Evolutionary conservation across 37 sponge, comb jelly and placozoan species (phyloP).

Genomic region (Lycopodina hypogea): DNA sequence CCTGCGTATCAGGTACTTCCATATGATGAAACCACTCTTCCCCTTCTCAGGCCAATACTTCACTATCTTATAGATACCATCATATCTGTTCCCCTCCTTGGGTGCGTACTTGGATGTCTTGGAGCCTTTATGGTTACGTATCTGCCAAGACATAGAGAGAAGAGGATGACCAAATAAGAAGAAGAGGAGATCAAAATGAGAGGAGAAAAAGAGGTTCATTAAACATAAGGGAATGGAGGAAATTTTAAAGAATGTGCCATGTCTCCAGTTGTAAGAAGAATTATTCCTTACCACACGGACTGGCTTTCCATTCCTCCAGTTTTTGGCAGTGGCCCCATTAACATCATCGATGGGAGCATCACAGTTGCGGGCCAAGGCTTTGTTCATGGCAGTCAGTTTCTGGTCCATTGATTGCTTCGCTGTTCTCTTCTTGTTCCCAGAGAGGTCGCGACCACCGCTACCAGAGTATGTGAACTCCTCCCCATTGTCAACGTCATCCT

Average conservation of each 20-base stretch:
- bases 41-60: constrained; percentile 93
- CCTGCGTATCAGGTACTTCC: constrained; percentile 79
- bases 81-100: constrained; percentile 88
- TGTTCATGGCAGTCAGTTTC: constrained; percentile 90
- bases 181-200: not conserved
- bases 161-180: not conserved
- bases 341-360: constrained; percentile 73
- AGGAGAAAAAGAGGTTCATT: not conserved
- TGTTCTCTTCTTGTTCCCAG: constrained; percentile 93
- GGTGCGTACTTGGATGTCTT: constrained; percentile 87
- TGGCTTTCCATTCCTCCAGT: constrained; percentile 86
- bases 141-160: constrained; percentile 20
- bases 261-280: no score
- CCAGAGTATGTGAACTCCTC: constrained; percentile 90
- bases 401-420: constrained; percentile 89
- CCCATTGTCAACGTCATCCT: constrained; percentile 84
- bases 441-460: constrained; percentile 91
- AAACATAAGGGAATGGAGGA: no score
- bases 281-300: constrained; percentile 87
- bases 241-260: no score
- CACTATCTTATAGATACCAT: constrained; percentile 92
- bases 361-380: constrained; percentile 85
- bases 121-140: constrained; percentile 77
- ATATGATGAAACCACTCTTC: constrained; percentile 73
- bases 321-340: constrained; percentile 71